Evolutionary conservation across 2,113 vertebrate genomes (phyloP), one percentile per base, ranked within the genome.

Genomic region (Pongo pygmaeus): DNA sequence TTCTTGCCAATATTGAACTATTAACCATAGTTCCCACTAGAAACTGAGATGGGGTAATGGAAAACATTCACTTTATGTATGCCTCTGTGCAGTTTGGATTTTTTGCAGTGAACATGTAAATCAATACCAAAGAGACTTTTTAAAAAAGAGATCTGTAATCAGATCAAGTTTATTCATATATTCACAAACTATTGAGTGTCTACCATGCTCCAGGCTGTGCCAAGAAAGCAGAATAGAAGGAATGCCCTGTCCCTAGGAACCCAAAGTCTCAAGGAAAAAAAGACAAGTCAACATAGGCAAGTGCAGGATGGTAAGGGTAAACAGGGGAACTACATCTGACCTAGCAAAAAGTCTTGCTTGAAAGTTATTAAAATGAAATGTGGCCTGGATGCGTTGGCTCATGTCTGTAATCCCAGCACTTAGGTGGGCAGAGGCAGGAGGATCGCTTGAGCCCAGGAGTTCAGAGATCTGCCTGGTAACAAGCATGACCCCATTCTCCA

Each of bases 1-100:
- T 95, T 92, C 80, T 92, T 83, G 64, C 55, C 87, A 96, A 96
- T 91, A 92, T 35, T 74, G 83, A 89, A 84, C 27, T 90, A 86
- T 59, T 77, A 81, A 81, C 89, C 32, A 69, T 64, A 90, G 48
- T 95, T 96, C 46, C 57, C 92, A 59, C 38, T 84, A 90, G 55
- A 97, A 59, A 88, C 2, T 77, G n/a, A 93, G 67, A 91, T 50
- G 67, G n/a, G 18, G 20, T 94, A 93, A 95, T 46, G 40, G 85
- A 97, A 96, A 78, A 78, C 18, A 84, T 43, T 95, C 6, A 40
- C 16, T 91, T 89, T 59, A 88, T 70, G 96, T 25, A 88, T 22
- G 72, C 8, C 77, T 80, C 74, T 92, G 46, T 30, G 57, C 10
- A 90, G 27, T 84, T 69, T 91, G 20, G 20, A 74, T 27, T 91